Percentiles rank a stretch among this genome's conserved stretches.
Evolutionary conservation across 2,888 invertebrate species (phyloP).

Genomic region (Clitarchus hookeri): DNA sequence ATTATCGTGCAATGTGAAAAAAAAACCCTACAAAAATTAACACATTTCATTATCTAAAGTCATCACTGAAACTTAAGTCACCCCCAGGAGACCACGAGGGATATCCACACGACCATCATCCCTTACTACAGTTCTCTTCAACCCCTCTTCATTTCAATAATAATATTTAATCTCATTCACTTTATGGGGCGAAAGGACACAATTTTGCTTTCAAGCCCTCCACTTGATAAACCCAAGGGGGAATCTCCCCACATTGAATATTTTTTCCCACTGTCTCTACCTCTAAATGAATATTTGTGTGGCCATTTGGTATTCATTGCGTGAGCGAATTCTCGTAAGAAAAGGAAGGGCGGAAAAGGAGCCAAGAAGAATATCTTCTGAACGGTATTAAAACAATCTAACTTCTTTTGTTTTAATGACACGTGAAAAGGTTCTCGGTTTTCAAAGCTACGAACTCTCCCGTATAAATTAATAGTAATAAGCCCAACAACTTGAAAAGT

Average conservation of each 20-base stretch:
- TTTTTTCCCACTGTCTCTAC: background rate
- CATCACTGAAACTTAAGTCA: no score
- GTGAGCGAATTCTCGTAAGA: background rate
- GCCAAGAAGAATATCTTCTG: background rate
- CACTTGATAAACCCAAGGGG: background rate
- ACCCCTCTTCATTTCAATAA: slow-evolving; percentile 37
- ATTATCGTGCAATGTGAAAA: no score
- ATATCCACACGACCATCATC: background rate
- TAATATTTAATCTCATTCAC: slow-evolving; percentile 41
- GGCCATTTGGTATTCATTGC: slow-evolving; percentile 23
- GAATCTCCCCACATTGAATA: background rate
- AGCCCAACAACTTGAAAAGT: background rate
- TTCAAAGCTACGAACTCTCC: background rate
- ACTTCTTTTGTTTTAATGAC: background rate
- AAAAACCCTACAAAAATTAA: no score
- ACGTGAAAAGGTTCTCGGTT: background rate
- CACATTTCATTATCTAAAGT: no score
- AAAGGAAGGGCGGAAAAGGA: background rate
- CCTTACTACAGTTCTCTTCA: background rate
- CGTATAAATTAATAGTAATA: background rate
- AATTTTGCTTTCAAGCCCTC: slow-evolving; percentile 38
- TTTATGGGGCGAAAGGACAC: slow-evolving; percentile 38
- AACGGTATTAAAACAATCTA: background rate
- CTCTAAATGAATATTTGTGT: background rate
- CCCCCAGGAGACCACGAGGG: no score